These are phyloP conservation scores for Antigone vipio DNA, from an alignment of 2,113 vertebrate species.

Conservation along the genomic window DNA sequence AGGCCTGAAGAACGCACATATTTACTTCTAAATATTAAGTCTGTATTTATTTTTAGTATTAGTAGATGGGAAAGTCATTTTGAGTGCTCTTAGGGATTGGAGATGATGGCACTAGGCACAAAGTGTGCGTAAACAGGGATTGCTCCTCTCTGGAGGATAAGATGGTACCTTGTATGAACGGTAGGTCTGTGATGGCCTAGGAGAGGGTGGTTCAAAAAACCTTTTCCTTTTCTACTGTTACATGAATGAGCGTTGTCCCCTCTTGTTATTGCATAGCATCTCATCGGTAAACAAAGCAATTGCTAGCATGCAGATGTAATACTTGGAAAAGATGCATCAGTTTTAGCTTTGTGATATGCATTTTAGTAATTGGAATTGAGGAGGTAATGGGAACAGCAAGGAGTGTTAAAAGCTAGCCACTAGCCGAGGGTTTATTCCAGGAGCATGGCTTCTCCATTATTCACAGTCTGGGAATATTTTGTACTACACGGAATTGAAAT, in stretches of 20 bases:
- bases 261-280: background rate
- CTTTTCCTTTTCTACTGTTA: background rate
- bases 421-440: background rate
- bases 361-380: background rate
- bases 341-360: background rate
- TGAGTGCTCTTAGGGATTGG: background rate
- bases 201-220: background rate
- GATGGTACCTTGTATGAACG: background rate
- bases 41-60: background rate
- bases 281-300: background rate
- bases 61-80: background rate
- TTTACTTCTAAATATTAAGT: background rate
- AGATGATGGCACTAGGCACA: background rate
- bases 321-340: background rate
- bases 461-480: background rate
- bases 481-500: background rate
- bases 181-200: background rate
- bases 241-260: background rate
- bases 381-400: background rate
- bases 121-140: fast-evolving
- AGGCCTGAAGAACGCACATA: background rate
- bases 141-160: background rate
- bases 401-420: background rate
- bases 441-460: background rate
- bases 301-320: background rate